Evolutionary conservation across 2,888 invertebrate species (phyloP).

Genomic region (Celastrina argiolus): DNA sequence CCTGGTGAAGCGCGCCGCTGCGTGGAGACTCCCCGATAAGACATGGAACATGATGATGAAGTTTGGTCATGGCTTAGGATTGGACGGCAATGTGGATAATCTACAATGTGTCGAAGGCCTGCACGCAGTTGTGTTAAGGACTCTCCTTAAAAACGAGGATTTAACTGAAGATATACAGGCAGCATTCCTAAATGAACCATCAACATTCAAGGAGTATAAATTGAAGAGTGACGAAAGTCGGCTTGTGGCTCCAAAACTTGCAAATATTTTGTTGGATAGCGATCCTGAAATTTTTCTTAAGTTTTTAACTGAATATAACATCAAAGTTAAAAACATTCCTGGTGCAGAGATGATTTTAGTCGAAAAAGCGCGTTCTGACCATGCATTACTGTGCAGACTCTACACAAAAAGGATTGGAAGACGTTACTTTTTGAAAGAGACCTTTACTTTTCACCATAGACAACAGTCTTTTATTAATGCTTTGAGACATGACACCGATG

Average conservation of each 20-base stretch:
- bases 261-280: not conserved
- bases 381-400: constrained; percentile 39
- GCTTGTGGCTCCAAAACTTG: not conserved
- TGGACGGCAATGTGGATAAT: constrained; percentile 46
- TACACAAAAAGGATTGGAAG: constrained; percentile 45
- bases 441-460: constrained; percentile 42
- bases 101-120: constrained; percentile 52
- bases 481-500: constrained; percentile 45
- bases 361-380: constrained; percentile 37
- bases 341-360: constrained; percentile 38
- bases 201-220: constrained; percentile 46
- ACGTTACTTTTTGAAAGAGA: constrained; percentile 43
- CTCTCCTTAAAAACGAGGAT: constrained; percentile 39
- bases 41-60: constrained; percentile 47
- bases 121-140: constrained; percentile 51
- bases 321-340: constrained; percentile 36
- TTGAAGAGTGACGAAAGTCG: constrained; percentile 39
- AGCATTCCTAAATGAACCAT: constrained; percentile 45
- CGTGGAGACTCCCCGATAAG: constrained; percentile 50
- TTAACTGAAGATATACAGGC: constrained; percentile 36
- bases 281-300: constrained; percentile 39
- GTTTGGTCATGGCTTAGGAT: constrained; percentile 50
- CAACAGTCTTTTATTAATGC: constrained; percentile 51
- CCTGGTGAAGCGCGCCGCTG: constrained; percentile 51
- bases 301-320: constrained; percentile 41